Evolutionary conservation across 2,797 vertebrate species (phyloP).

Genomic region (Pempheris klunzingeri): DNA sequence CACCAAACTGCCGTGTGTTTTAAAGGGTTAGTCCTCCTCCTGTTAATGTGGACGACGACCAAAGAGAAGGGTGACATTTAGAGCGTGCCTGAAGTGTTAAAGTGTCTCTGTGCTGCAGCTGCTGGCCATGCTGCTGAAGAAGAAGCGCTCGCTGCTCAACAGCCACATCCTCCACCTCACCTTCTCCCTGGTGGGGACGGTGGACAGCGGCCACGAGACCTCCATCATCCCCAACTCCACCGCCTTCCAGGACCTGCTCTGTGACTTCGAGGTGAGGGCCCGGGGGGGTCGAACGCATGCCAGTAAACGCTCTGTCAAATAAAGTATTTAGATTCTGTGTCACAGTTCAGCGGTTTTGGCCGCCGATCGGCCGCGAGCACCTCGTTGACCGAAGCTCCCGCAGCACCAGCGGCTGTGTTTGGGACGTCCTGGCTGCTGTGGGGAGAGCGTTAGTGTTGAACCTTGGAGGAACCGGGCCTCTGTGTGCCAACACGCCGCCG

Average conservation of each 20-base stretch:
- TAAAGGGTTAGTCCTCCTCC: too few species aligned
- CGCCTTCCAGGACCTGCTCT: conserved; percentile 98
- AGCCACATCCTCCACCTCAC: conserved; percentile 99
- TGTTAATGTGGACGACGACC: background rate
- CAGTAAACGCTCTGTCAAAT: background rate
- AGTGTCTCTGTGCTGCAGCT: too few species aligned
- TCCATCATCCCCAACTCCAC: conserved; percentile 99
- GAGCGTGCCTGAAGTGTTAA: too few species aligned
- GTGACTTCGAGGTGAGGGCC: conserved; percentile 93
- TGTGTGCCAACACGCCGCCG: conserved; percentile 3
- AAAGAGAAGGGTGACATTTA: background rate
- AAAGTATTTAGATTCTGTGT: background rate
- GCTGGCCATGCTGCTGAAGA: conserved; percentile 98
- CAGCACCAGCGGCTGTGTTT: background rate
- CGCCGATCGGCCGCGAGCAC: background rate
- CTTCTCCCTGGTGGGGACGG: conserved; percentile 98
- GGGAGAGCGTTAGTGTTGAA: background rate
- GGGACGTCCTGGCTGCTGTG: background rate
- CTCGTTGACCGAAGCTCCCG: too few species aligned
- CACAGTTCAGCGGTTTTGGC: background rate
- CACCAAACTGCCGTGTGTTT: too few species aligned
- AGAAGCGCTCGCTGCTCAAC: conserved; percentile 96
- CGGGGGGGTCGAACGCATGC: accelerated
- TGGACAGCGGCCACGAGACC: conserved; percentile 97
- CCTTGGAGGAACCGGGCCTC: background rate